Evolutionary conservation across 2,888 invertebrate species (phyloP), one percentile per base, ranked within the genome.

Genomic region (Mimas tiliae): DNA sequence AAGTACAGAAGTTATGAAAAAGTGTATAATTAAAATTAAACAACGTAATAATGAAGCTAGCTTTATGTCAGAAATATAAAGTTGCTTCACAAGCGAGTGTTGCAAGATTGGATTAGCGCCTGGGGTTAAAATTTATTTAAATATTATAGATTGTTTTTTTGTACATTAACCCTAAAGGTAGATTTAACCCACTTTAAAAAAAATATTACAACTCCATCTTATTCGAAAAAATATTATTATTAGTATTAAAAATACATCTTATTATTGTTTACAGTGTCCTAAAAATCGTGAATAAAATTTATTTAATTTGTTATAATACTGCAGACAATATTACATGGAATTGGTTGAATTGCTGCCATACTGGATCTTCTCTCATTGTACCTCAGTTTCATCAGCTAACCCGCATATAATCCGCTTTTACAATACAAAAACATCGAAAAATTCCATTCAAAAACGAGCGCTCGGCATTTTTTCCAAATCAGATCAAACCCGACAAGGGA

Each of bases 381-480:
- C 42, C 42, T 42, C 42, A 42, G 8, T 42, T 50, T 19, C 16
- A 50, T 16, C 48, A 19, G 48, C 16, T 50, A 16, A 50, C n/a
- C n/a, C 48, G 48, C 48, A 48, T 50, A 50, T 50, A 16, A 48
- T 16, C 19, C 19, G 19, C 55, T 7, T 33, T 53, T 19, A 42
- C 11, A 58, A 42, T 42, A 42, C 38, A 42, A 58, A 19, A 58
- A 58, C 38, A 58, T n/a, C 19, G 50, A 58, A 58, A 14, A 58
- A 58, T 42, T 19, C 38, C 38, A 19, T 42, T 19, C 58, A n/a
- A 55, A 55, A 55, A 58, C 19, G 38, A 58, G 38, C 58, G 42
- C 38, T 58, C 38, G 38, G 38, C 3, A 27, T n/a, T 58, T 58
- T 58, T 58, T 38, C 19, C 19, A 58, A 58, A 58, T 58, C 58